Percentiles rank a stretch among this genome's conserved stretches.
phyloP scores from a whole-genome alignment of 1,140 invertebrate genomes.

The Procambarus virginalis region DNA sequence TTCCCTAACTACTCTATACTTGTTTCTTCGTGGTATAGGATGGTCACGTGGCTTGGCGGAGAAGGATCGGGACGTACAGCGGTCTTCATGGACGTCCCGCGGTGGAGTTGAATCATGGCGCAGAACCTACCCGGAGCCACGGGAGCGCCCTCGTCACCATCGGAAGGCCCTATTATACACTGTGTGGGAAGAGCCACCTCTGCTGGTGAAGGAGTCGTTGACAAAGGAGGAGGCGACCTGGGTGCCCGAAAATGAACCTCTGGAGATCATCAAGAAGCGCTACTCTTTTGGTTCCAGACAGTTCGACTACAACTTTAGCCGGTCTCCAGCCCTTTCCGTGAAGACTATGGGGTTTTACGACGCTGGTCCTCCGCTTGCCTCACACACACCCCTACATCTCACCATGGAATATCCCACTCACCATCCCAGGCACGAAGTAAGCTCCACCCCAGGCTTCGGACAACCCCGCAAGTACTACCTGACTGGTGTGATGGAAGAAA shows the following conservation, averaged over 20 bases:
- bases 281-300: not conserved
- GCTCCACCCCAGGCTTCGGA: not conserved
- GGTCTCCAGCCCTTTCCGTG: not conserved
- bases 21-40: too few species aligned
- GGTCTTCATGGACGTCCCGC: not conserved
- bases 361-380: too few species aligned
- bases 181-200: not conserved
- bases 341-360: not conserved
- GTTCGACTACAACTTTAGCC: not conserved
- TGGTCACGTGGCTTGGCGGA: not conserved
- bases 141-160: not conserved
- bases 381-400: not conserved
- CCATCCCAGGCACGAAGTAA: not conserved
- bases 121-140: not conserved
- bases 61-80: not conserved
- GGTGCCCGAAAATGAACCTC: not conserved
- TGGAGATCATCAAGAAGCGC: slow-evolving; percentile 4
- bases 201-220: not conserved
- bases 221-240: not conserved
- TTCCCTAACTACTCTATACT: too few species aligned
- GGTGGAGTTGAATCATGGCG: not conserved
- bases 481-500: slow-evolving; percentile 7
- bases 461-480: slow-evolving; percentile 28
- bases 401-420: not conserved
- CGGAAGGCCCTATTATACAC: not conserved